phyloP scores from a whole-genome alignment of 2,113 vertebrate species.

The Propithecus coquereli region DNA sequence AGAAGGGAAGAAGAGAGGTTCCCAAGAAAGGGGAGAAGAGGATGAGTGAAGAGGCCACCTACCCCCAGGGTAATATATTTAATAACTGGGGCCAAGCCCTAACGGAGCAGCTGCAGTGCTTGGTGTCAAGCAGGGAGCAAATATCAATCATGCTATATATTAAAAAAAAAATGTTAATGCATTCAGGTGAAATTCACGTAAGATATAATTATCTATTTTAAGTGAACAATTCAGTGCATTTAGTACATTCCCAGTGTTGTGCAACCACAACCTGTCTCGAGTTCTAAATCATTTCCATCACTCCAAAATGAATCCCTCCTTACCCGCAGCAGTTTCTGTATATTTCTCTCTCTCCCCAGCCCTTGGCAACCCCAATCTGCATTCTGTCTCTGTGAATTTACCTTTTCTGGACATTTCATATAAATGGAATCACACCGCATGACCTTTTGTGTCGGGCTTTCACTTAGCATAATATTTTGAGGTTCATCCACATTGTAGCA shows the following conservation, averaged over 20 bases:
- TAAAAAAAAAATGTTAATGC: not conserved
- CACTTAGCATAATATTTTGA: not conserved
- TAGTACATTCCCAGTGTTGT: not conserved
- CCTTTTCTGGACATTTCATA: not conserved
- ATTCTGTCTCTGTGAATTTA: not conserved
- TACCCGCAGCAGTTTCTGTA: not conserved
- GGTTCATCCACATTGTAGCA: not conserved
- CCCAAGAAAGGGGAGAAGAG: not conserved
- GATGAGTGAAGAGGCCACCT: not conserved
- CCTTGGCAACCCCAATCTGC: not conserved
- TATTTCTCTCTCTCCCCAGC: too few relatives aligned
- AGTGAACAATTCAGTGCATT: not conserved
- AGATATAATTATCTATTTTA: not conserved
- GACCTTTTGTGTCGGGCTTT: not conserved
- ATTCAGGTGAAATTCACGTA: not conserved
- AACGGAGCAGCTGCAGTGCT: not conserved
- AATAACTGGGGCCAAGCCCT: not conserved
- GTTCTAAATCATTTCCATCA: not conserved
- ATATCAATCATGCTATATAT: not conserved
- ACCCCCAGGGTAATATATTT: not conserved
- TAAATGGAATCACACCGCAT: not conserved
- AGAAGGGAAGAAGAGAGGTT: not conserved
- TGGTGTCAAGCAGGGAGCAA: not conserved
- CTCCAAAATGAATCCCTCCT: not conserved
- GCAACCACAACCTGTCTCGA: not conserved